Evolutionary conservation across 2,888 invertebrate species (phyloP), one percentile per base, ranked within the genome.

Genomic region (Leptopterna dolabrata): DNA sequence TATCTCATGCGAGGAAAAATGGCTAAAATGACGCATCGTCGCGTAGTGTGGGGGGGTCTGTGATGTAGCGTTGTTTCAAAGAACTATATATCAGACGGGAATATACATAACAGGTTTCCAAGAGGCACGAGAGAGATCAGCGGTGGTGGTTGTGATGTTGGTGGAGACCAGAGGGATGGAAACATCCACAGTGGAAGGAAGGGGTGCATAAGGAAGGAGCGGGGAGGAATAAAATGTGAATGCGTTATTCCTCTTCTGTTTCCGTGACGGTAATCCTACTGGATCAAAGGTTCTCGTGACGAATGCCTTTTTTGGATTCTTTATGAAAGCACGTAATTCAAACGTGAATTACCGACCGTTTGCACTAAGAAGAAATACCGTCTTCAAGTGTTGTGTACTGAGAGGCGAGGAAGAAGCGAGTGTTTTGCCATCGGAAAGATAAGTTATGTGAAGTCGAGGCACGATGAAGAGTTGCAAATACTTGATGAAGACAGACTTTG

Each of bases 321-420:
- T 87, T 87, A 87, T 87, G 78, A 87, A 87, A 87, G 86, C 78
- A 87, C 78, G 80, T 87, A 87, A 87, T 87, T 80, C 86, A 80
- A 80, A 87, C 86, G 78, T 87, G 80, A 87, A 87, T 55, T 86
- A 36, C 86, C 27, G 51, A 43, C 83, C 70, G 51, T 70, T 83
- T 45, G 27, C 73, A 47, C 81, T 78, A 76, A 36, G 55, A 81
- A 81, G 81, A 81, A 51, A 55, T 81, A 81, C 16, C 27, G 81
- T 45, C 78, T 30, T 45, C 29, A 36, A 30, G 73, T 19, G 36
- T 27, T 63, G 63, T 63, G 63, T 63, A 24, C 36, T 7, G 36
- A 36, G 24, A 63, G 63, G 16, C n/a, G 16, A 6, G 51, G n/a
- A 51, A n/a, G n/a, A 4, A n/a, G 51, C 51, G 63, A 63, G 63